Conservation (phyloP, 2,797 vertebrate genomes). For the Gadopsis bispinosus region DNA sequence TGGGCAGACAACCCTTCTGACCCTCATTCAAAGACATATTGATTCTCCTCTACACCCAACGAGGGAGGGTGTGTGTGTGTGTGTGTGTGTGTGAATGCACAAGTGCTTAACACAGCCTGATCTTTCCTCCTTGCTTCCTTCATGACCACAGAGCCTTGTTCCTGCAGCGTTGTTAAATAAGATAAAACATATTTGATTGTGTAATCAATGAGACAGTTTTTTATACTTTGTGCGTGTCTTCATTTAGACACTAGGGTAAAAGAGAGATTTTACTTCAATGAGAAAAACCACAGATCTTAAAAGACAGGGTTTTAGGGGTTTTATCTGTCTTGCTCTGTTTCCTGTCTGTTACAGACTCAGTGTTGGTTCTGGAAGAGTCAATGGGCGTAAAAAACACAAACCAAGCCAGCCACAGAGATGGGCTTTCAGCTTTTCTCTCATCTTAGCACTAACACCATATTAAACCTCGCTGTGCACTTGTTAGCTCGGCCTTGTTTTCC, state of each 20-base stretch:
- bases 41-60: conserved; percentile 87
- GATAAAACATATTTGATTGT: conserved; percentile 44
- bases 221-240: conserved; percentile 14
- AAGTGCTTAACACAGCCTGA: conserved; percentile 77
- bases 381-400: conserved; percentile 44
- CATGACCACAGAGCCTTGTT: conserved; percentile 48
- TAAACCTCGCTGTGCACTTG: conserved; percentile 64
- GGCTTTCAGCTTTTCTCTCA: conserved; percentile 46
- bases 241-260: neutral
- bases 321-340: conserved; percentile 71
- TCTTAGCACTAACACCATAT: conserved; percentile 57
- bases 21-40: conserved; percentile 91
- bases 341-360: conserved; percentile 43
- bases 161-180: conserved; percentile 49
- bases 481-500: conserved; percentile 65
- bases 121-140: conserved; percentile 67
- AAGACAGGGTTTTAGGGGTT: conserved; percentile 46
- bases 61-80: conserved; percentile 73
- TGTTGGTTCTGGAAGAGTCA: conserved; percentile 39
- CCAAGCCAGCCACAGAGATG: conserved; percentile 42
- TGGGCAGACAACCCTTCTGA: conserved; percentile 89
- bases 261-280: conserved; percentile 36
- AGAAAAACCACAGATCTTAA: conserved; percentile 14
- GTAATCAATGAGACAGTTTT: conserved; percentile 45
- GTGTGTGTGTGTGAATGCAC: conserved; percentile 55